phyloP scores from a whole-genome alignment of 2,797 vertebrate species.

The Centroberyx gerrardi region DNA sequence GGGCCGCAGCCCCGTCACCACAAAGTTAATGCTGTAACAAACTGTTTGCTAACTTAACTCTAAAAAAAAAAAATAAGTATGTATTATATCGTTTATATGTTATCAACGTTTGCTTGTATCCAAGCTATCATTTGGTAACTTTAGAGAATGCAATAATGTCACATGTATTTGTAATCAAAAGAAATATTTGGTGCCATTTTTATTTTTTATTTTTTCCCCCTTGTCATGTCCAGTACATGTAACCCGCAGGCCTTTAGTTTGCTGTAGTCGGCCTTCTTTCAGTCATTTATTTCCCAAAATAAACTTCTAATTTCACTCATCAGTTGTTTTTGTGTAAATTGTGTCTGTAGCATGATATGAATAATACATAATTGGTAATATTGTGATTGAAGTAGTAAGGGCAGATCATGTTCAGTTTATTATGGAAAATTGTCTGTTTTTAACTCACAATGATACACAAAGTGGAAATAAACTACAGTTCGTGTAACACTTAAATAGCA shows the following conservation, averaged over 20 bases:
- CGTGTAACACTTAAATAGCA: no score
- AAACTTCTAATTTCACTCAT: slow-evolving; percentile 72
- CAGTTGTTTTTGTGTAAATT: background rate
- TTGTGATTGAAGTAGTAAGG: background rate
- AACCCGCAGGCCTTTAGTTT: slow-evolving; percentile 57
- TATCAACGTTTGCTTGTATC: slow-evolving; percentile 67
- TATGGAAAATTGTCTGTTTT: background rate
- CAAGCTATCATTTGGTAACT: slow-evolving; percentile 61
- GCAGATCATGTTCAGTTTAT: background rate
- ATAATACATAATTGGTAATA: background rate
- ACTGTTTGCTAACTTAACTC: slow-evolving; percentile 68
- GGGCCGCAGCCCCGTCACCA: slow-evolving; percentile 68
- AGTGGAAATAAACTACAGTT: no score
- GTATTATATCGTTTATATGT: slow-evolving; percentile 83
- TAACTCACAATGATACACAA: background rate
- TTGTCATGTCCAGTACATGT: slow-evolving; percentile 34
- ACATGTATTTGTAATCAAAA: slow-evolving; percentile 71
- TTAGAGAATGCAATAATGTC: slow-evolving; percentile 75
- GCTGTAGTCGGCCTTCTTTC: slow-evolving; percentile 37
- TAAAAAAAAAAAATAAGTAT: slow-evolving; percentile 51
- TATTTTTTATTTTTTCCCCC: slow-evolving; percentile 18
- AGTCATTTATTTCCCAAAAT: slow-evolving; percentile 66
- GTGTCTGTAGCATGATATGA: background rate
- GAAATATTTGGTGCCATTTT: slow-evolving; percentile 75
- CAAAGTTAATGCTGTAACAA: slow-evolving; percentile 70